phyloP scores from a whole-genome alignment of 2,888 invertebrate genomes.

The Scaptomyza tumidula region DNA sequence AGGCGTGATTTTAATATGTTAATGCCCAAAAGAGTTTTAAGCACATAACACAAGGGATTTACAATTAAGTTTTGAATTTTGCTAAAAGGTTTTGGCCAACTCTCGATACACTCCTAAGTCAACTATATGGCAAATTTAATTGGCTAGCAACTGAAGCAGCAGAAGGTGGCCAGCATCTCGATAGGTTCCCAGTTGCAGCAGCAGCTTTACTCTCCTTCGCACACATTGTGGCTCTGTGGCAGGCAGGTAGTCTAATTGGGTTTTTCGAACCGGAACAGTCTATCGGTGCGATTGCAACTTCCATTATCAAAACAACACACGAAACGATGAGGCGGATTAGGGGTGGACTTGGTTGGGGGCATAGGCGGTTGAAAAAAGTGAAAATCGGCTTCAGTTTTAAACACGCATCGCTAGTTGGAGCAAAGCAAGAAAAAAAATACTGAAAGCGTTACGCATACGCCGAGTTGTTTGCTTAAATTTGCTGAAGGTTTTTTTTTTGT shows the following conservation, averaged over 20 bases:
- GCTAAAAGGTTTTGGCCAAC: constrained; percentile 48
- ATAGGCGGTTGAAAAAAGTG: constrained; percentile 9
- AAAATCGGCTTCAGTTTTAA: constrained; percentile 58
- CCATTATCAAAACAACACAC: constrained; percentile 33
- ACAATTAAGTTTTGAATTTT: constrained; percentile 46
- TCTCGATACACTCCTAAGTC: constrained; percentile 29
- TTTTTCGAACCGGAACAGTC: constrained; percentile 45
- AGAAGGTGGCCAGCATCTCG: no score
- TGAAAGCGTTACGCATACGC: constrained; percentile 48
- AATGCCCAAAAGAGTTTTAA: constrained; percentile 1
- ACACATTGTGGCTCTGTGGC: constrained; percentile 4
- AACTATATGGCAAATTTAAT: constrained; percentile 63
- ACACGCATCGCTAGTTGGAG: constrained; percentile 23
- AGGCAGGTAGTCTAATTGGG: constrained; percentile 63
- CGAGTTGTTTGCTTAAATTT: constrained; percentile 9
- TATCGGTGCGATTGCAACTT: constrained; percentile 23
- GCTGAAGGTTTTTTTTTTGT: not conserved
- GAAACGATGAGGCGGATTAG: constrained; percentile 3
- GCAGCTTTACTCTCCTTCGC: constrained; percentile 1
- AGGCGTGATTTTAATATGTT: constrained; percentile 3
- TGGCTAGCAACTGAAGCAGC: constrained; percentile 31
- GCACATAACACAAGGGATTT: not conserved
- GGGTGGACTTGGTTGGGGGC: not conserved
- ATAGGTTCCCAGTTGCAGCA: constrained; percentile 9
- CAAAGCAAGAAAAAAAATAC: constrained; percentile 10